A percentile compares a stretch with the other conserved stretches of the same genome.
Conservation (phyloP, 2,113 vertebrate species). For the Sebastes schlegelii region DNA sequence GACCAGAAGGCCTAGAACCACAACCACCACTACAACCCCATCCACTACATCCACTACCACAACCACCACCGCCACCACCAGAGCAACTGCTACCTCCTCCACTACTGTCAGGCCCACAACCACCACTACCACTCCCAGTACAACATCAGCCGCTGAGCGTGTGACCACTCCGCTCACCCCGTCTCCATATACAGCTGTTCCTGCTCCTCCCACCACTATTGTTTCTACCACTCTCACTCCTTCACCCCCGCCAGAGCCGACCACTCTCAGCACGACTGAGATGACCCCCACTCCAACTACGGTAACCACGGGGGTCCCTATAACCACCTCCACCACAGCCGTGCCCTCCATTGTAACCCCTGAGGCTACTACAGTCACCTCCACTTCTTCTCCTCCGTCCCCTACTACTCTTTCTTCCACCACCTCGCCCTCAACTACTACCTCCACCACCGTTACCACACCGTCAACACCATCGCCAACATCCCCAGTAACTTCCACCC, state of each 20-base stretch:
- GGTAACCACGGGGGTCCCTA: slow-evolving; percentile 19
- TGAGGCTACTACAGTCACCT: slow-evolving; percentile 29
- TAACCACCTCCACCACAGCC: slow-evolving; percentile 26
- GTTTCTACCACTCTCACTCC: slow-evolving; percentile 40
- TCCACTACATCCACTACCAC: slow-evolving; percentile 21
- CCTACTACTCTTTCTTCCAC: slow-evolving; percentile 36
- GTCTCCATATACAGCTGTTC: slow-evolving; percentile 26
- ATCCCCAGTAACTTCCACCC: slow-evolving; percentile 32
- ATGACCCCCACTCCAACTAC: slow-evolving; percentile 44
- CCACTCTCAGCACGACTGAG: slow-evolving; percentile 46
- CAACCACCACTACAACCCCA: slow-evolving; percentile 34
- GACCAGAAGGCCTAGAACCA: slow-evolving; percentile 10
- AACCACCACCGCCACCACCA: slow-evolving; percentile 45
- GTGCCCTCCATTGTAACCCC: slow-evolving; percentile 37
- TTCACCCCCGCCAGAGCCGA: slow-evolving; percentile 40
- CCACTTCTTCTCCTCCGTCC: slow-evolving; percentile 32
- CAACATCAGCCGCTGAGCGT: slow-evolving; percentile 51
- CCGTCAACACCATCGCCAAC: not conserved
- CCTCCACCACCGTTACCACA: slow-evolving; percentile 29
- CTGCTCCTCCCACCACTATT: slow-evolving; percentile 37
- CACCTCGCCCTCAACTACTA: slow-evolving; percentile 12
- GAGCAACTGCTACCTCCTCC: slow-evolving; percentile 47
- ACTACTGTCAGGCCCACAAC: slow-evolving; percentile 56
- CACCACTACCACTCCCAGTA: slow-evolving; percentile 43
- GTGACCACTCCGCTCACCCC: slow-evolving; percentile 39